A percentile compares a stretch with the other conserved stretches of the same genome.
Evolutionary conservation across 1,140 invertebrate genomes (phyloP).

Genomic region (Scylla paramamosain): DNA sequence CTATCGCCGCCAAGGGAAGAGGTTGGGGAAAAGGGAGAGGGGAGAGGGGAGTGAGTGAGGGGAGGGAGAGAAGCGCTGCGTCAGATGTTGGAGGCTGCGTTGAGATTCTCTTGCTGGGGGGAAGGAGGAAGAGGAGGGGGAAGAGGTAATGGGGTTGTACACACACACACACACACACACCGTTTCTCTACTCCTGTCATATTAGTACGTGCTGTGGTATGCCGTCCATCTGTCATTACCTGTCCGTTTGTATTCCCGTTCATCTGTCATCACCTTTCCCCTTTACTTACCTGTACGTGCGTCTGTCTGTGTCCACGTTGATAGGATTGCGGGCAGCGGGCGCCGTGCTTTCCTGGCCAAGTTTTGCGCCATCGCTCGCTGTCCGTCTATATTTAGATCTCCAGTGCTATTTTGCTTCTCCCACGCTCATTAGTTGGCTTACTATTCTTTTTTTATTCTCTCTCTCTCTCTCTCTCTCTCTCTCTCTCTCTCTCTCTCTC

Average conservation of each 20-base stretch:
- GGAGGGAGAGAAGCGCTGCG: too few relatives aligned
- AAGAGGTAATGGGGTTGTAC: too few relatives aligned
- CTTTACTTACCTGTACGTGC: neutral
- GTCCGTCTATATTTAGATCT: neutral
- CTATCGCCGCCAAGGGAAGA: neutral
- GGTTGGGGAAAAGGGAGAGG: neutral
- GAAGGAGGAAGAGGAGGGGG: too few relatives aligned
- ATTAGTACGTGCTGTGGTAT: neutral
- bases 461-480: conserved; percentile 2
- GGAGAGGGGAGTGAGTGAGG: neutral
- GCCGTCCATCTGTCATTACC: too few relatives aligned
- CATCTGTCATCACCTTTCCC: neutral
- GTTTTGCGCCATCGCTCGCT: neutral
- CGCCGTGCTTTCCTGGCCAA: too few relatives aligned
- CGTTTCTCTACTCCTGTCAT: neutral
- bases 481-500: conserved; percentile 17
- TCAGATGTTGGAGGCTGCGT: too few relatives aligned
- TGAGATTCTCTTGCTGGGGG: too few relatives aligned
- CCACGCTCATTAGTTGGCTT: neutral
- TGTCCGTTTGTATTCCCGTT: neutral
- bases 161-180: neutral
- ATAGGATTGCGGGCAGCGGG: too few relatives aligned
- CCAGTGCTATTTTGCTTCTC: neutral
- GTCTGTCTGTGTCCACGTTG: neutral
- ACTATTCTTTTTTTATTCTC: neutral